phyloP scores from a whole-genome alignment of 1,140 invertebrate genomes.

The Drosophila micromelanica region DNA sequence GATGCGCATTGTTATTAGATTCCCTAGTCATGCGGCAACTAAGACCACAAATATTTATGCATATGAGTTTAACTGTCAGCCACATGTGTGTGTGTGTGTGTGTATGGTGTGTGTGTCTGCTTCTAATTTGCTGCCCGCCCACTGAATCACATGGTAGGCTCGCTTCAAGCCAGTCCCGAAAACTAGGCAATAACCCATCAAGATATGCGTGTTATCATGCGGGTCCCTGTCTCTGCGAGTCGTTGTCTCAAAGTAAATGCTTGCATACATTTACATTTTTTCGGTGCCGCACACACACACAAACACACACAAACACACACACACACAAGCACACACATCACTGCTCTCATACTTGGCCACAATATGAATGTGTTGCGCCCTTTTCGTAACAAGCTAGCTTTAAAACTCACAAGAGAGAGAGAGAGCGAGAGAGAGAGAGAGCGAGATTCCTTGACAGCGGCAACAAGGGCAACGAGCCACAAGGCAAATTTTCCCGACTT shows the following conservation, averaged over 20 bases:
- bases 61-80: conserved; percentile 50
- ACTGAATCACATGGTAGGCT: conserved; percentile 28
- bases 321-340: background rate
- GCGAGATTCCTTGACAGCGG: conserved; percentile 47
- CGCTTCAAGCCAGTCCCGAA: conserved; percentile 54
- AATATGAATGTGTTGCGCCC: conserved; percentile 40
- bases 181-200: conserved; percentile 74
- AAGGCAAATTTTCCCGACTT: conserved; percentile 33
- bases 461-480: conserved; percentile 44
- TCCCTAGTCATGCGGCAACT: conserved; percentile 50
- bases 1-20: conserved; percentile 28
- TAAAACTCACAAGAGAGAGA: conserved; percentile 68
- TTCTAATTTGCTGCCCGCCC: conserved; percentile 56
- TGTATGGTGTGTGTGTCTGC: conserved; percentile 26
- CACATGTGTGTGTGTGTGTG: conserved; percentile 16
- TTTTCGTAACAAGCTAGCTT: conserved; percentile 59
- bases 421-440: too few relatives aligned
- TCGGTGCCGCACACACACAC: conserved; percentile 8
- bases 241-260: conserved; percentile 50
- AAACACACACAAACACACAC: too few relatives aligned
- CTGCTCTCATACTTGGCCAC: background rate
- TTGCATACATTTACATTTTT: conserved; percentile 43
- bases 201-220: conserved; percentile 75
- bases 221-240: conserved; percentile 40
- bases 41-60: conserved; percentile 71